Conservation (phyloP, 2,797 vertebrate genomes). For the Sphaeramia orbicularis region DNA sequence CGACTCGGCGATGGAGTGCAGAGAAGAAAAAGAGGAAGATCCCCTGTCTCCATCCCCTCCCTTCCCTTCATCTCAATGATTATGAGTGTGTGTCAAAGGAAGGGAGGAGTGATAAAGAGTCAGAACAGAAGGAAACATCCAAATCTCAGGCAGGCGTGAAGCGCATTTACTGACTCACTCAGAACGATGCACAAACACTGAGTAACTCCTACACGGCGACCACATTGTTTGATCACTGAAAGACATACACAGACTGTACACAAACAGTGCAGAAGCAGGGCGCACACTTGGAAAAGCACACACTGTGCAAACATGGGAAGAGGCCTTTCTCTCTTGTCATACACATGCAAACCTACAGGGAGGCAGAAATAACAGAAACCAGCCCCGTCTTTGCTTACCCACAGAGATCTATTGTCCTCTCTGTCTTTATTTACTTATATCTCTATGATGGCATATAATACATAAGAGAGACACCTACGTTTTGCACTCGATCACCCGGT, state of each 20-base stretch:
- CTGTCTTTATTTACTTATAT: constrained; percentile 40
- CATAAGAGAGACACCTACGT: constrained; percentile 36
- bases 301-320: constrained; percentile 68
- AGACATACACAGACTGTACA: constrained; percentile 56
- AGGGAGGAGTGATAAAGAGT: constrained; percentile 44
- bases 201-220: constrained; percentile 48
- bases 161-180: constrained; percentile 47
- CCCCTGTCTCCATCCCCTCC: constrained; percentile 22
- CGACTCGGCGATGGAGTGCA: constrained; percentile 36
- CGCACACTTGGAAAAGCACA: constrained; percentile 47
- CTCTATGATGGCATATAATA: constrained; percentile 29
- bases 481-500: constrained; percentile 38
- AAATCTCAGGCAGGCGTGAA: constrained; percentile 66
- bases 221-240: constrained; percentile 66
- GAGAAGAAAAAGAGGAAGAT: constrained; percentile 14
- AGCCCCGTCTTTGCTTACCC: constrained; percentile 45
- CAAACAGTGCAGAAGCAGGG: constrained; percentile 57
- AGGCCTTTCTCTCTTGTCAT: constrained; percentile 71
- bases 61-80: constrained; percentile 68
- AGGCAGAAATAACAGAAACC: constrained; percentile 62
- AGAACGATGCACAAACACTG: constrained; percentile 30
- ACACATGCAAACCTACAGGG: constrained; percentile 67
- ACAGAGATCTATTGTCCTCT: constrained; percentile 50
- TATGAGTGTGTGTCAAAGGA: constrained; percentile 60
- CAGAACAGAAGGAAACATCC: constrained; percentile 53